These are phyloP conservation scores for Drosophila lutescens DNA, from an alignment of 2,888 invertebrate genomes.

Conservation along the genomic window DNA sequence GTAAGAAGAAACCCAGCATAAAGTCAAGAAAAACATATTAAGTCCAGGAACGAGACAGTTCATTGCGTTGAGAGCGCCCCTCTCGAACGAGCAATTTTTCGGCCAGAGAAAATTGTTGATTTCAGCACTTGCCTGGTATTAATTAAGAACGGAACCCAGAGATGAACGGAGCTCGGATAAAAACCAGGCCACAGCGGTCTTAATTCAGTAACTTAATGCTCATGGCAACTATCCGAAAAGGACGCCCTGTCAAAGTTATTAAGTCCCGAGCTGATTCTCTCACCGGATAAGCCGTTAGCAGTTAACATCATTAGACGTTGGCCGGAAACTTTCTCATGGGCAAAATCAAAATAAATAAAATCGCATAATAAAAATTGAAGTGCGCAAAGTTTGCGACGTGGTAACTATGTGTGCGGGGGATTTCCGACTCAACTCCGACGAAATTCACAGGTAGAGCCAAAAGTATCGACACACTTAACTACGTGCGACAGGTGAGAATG, in stretches of 20 bases:
- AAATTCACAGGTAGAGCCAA: slow-evolving; percentile 37
- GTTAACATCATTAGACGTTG: slow-evolving; percentile 73
- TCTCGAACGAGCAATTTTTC: not conserved
- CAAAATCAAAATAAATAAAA: slow-evolving; percentile 75
- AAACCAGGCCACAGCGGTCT: slow-evolving; percentile 23
- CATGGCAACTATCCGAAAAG: slow-evolving; percentile 43
- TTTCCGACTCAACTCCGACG: slow-evolving; percentile 33
- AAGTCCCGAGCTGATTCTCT: slow-evolving; percentile 66
- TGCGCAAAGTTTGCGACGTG: slow-evolving; percentile 69
- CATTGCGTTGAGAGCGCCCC: slow-evolving; percentile 18
- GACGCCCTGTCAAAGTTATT: slow-evolving; percentile 58
- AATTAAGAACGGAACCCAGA: slow-evolving; percentile 40
- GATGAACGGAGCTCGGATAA: slow-evolving; percentile 16
- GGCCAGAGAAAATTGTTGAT: slow-evolving; percentile 41
- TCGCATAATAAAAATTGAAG: slow-evolving; percentile 77
- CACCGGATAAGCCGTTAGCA: slow-evolving; percentile 63
- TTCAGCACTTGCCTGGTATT: slow-evolving; percentile 49
- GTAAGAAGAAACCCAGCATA: not conserved
- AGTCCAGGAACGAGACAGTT: slow-evolving; percentile 37
- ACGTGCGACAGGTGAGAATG: slow-evolving; percentile 64
- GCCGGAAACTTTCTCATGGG: slow-evolving; percentile 59
- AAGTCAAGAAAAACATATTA: slow-evolving; percentile 33
- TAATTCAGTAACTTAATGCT: slow-evolving; percentile 31
- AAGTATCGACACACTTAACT: slow-evolving; percentile 52
- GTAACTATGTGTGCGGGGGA: slow-evolving; percentile 61